Percentiles rank a stretch among this genome's conserved stretches.
These are phyloP conservation scores for Cremastinae sp. DNA, from an alignment of 2,888 invertebrate genomes.

Conservation along the genomic window DNA sequence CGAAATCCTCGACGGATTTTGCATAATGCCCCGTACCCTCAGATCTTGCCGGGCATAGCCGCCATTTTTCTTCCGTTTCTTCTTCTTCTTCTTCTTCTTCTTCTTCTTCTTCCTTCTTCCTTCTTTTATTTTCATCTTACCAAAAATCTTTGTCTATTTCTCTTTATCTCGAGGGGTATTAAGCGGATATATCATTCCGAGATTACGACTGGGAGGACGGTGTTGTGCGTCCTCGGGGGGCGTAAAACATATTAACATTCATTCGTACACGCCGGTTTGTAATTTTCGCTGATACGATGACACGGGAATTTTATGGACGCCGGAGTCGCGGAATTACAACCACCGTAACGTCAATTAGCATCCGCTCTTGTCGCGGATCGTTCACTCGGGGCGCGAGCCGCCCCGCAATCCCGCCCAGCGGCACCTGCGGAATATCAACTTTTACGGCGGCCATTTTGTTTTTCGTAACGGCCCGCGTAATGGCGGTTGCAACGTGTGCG, in stretches of 20 bases:
- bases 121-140: too few species aligned
- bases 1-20: constrained; percentile 1
- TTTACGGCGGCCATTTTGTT: constrained; percentile 20
- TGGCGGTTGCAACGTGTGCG: not conserved
- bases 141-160: not conserved
- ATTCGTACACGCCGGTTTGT: not conserved
- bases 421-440: constrained; percentile 4
- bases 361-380: constrained; percentile 8
- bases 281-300: constrained; percentile 6
- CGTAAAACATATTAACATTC: too few species aligned
- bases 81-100: not conserved
- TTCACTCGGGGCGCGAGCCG: not conserved
- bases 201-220: too few species aligned
- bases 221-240: too few species aligned
- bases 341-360: constrained; percentile 11
- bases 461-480: not conserved
- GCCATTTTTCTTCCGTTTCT: not conserved
- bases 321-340: constrained; percentile 6
- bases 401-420: not conserved
- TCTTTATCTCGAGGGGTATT: not conserved
- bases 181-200: too few species aligned
- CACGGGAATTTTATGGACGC: constrained; percentile 15
- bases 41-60: not conserved
- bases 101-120: not conserved
- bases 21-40: constrained; percentile 8